Evolutionary conservation across 2,888 invertebrate genomes (phyloP), one percentile per base, ranked within the genome.

Genomic region (Phanerotoma sp.): DNA sequence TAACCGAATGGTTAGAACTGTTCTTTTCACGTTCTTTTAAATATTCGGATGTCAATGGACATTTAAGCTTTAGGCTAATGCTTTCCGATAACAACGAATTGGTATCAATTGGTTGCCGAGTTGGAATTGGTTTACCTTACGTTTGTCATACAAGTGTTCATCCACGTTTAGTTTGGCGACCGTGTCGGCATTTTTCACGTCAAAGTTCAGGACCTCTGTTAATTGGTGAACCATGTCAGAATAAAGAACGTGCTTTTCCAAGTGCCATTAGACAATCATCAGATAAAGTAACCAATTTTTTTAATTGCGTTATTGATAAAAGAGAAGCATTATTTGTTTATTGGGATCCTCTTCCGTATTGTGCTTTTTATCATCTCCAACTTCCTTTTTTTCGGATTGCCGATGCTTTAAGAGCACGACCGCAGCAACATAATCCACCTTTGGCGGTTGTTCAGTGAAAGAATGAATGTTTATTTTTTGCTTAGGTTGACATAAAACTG

Each of bases 321-420:
- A 81, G 89, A 35, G 91, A 92, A 71, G 91, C 89, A 0, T 78
- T 92, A 1, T 92, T 92, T 69, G 83, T 86, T 5, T 87, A 87
- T 69, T 91, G 91, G 91, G 92, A 92, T 71, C 92, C 92, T 5
- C 73, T 92, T 66, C 92, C 92, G 0, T 92, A 91, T 72, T 91
- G 90, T 70, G 91, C 89, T 3, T 91, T 90, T 73, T 91, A 91
- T 77, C 90, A 90, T 72, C 84, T 92, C 66, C 88, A 91, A 69
- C 74, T 87, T 65, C 90, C 91, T 0, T 80, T 87, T 62, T 80
- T 81, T 62, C 67, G 70, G 1, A 59, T 74, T 10, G 70, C 74
- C 1, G 71, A 69, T 1, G 66, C 62, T 16, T 68, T 74, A 32
- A 68, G 70, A 30, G 66, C 68, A 5, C 67, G 66, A 40, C 72